Base-by-base conservation (phyloP, 1,140 invertebrate genomes). In the Rhyacophila brunnea region DNA sequence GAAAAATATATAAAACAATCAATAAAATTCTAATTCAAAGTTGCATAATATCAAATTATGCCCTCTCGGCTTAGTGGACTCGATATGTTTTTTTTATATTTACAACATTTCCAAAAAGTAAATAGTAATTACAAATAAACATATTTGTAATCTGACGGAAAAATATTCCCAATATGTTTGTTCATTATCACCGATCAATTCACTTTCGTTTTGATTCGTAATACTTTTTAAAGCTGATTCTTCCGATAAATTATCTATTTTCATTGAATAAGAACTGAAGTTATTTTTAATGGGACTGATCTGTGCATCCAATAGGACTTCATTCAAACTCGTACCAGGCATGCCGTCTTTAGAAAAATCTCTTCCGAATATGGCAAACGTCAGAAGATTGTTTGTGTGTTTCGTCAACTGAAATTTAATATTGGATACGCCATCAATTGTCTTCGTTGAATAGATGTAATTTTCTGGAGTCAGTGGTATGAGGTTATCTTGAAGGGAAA, bases 91-190 rank as follows among this genome's bases (percentile, higher is more conserved):
- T 6, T 15, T 40, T 28, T 28, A 6, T n/a, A 15, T 40, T 46
- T 18, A 52, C 6, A 78, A 69, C 73, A 76, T 75, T 66, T 78
- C 75, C 52, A 78, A 73, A 57, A 77, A 62, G 58, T 78, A 78
- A 45, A 78, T 71, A 18, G 73, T 71, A 2, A 74, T 69, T 35
- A 78, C 51, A 14, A 77, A 69, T 43, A 75, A 61, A 13, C 74
- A 52, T 56, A 78, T 64, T 64, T 74, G 69, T 35, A 78, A 48
- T 55, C 70, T 70, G 15, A 72, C 71, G 68, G 71, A 73, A 1
- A 77, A 15, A 62, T 75, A 77, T 64, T 77, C 73, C 13, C 74
- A 71, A 19, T 73, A 67, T 40, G n/a, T 49, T 20, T 47, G 14
- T 32, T 73, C 70, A 28, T 28, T 28, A 28, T 28, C 9, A 46